phyloP scores from a whole-genome alignment of 2,113 vertebrate species.

The Oenanthe oenanthe region DNA sequence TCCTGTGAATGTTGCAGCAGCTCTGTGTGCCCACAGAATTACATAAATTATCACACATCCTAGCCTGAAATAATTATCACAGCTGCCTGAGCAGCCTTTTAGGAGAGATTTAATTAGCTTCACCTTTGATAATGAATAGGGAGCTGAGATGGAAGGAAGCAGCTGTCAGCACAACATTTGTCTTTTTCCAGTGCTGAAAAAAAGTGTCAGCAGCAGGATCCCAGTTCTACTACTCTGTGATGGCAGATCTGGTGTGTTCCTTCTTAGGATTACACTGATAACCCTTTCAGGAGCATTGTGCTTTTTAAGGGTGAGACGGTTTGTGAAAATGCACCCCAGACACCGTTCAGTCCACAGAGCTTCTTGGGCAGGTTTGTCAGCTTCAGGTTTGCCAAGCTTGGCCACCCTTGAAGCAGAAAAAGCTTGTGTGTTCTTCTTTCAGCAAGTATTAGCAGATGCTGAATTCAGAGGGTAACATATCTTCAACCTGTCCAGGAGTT shows the following conservation, averaged over 20 bases:
- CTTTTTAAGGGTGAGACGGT: background rate
- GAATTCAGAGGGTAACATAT: background rate
- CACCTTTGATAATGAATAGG: constrained; percentile 43
- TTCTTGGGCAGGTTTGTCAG: background rate
- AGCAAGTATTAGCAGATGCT: background rate
- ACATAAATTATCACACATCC: constrained; percentile 6
- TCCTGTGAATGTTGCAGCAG: background rate
- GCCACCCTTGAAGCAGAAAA: background rate
- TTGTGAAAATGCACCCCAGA: background rate
- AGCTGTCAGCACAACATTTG: constrained; percentile 6
- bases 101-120: constrained; percentile 37
- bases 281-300: background rate
- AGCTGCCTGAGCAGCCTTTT: constrained; percentile 31
- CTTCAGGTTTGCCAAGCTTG: background rate
- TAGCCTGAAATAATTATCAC: constrained; percentile 15
- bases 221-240: background rate
- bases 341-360: fast-evolving
- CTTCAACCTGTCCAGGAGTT: background rate
- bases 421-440: background rate
- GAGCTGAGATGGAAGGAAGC: constrained; percentile 18
- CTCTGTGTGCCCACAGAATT: constrained; percentile 6
- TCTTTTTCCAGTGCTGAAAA: constrained; percentile 1
- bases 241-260: background rate
- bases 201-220: background rate
- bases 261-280: background rate